Percentiles rank a stretch among this genome's conserved stretches.
Evolutionary conservation across 2,797 vertebrate species (phyloP).

Genomic region (Erpetoichthys calabaricus): DNA sequence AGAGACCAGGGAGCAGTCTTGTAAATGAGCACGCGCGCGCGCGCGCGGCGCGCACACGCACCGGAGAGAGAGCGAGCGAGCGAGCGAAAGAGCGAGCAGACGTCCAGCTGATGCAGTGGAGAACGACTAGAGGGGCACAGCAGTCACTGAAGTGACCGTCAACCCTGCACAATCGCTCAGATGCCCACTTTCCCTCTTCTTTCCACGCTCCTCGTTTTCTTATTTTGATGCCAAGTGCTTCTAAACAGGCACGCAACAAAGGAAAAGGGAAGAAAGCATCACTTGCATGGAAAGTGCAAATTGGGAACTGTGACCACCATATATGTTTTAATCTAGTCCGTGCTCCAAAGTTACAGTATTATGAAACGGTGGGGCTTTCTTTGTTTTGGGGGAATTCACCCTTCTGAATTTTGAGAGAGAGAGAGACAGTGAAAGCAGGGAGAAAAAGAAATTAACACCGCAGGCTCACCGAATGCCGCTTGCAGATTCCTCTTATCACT

Average conservation of each 20-base stretch:
- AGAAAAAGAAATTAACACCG: constrained; percentile 26
- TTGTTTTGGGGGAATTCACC: no score
- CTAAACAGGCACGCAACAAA: constrained; percentile 20
- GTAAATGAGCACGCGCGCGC: not conserved
- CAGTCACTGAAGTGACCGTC: constrained; percentile 32
- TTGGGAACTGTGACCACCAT: constrained; percentile 25
- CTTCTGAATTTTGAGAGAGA: no score
- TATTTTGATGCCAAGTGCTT: constrained; percentile 1
- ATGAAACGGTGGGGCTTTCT: no score
- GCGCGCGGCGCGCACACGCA: no score
- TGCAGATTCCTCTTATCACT: constrained; percentile 50
- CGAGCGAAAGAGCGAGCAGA: not conserved
- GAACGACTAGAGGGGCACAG: constrained; percentile 31
- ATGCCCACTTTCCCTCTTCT: constrained; percentile 15
- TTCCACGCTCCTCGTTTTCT: no score
- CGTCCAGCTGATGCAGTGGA: constrained; percentile 21
- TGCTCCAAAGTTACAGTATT: constrained; percentile 35
- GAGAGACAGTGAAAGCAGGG: constrained; percentile 26
- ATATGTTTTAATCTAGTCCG: constrained; percentile 18
- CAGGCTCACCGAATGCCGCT: constrained; percentile 37
- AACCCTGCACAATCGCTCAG: constrained; percentile 16
- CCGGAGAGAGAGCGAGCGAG: no score
- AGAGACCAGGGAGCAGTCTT: constrained; percentile 27
- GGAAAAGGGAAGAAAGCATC: constrained; percentile 10
- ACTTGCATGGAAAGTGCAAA: constrained; percentile 19